Conservation (phyloP, 2,888 invertebrate species). For the Drosophila picticornis region DNA sequence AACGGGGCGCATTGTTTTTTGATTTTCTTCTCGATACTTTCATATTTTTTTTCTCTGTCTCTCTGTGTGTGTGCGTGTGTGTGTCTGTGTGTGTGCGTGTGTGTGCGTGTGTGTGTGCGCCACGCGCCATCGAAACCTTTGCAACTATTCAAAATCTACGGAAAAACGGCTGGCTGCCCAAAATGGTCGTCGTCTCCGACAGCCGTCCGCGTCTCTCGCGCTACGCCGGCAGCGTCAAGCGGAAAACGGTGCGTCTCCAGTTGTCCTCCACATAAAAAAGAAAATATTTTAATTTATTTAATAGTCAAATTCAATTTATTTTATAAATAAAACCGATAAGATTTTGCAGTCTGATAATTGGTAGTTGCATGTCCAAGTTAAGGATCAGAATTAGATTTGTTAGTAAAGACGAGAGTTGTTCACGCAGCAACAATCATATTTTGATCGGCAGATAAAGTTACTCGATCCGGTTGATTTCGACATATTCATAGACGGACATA, state of each 20-base stretch:
- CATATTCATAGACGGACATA: not conserved
- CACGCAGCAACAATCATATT: not conserved
- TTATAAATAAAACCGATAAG: no score
- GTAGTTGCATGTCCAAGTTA: not conserved
- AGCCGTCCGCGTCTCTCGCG: constrained; percentile 82
- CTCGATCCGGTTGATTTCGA: not conserved
- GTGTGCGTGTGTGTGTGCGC: constrained; percentile 35
- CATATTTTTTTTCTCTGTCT: not conserved
- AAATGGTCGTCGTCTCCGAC: constrained; percentile 84
- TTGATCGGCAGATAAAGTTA: not conserved
- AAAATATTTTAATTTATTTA: no score
- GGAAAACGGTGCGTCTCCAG: constrained; percentile 78
- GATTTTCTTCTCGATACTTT: not conserved
- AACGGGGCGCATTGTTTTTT: constrained; percentile 49
- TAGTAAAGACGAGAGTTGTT: not conserved
- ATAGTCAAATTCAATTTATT: no score
- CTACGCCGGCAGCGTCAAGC: constrained; percentile 81
- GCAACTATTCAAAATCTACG: constrained; percentile 70
- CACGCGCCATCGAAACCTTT: constrained; percentile 40
- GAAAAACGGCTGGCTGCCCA: constrained; percentile 61
- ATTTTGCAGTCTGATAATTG: not conserved
- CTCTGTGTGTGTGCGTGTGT: constrained; percentile 1
- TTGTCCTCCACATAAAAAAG: not conserved
- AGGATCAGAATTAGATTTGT: not conserved
- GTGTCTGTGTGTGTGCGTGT: not conserved